Evolutionary conservation across 2,113 vertebrate genomes (phyloP), one percentile per base, ranked within the genome.

Genomic region (Clinocottus analis): DNA sequence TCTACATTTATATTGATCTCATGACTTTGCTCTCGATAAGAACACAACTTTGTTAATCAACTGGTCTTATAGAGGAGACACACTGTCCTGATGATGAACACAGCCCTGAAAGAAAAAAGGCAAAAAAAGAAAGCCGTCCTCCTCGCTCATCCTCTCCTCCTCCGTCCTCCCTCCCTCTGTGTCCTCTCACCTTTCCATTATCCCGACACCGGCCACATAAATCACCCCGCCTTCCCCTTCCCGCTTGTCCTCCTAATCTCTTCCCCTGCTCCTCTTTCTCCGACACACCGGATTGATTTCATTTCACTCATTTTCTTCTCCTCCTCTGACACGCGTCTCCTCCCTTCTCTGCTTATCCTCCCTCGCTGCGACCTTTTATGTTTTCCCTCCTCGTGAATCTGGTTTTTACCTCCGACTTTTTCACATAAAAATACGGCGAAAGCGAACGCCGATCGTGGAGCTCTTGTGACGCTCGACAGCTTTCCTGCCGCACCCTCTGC

Each of bases 121-220:
- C 29, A 59, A 61, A 64, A 16, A 70, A 43, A 74, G 56, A 53
- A 72, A 11, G 13, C 16, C 21, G 17, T 61, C 51, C 47, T 81
- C 79, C 12, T 74, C 72, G 3, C 39, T 63, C 72, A 25, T 53
- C 70, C 33, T 71, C 49, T 21, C 45, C 17, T n/a, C n/a, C n/a
- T 19, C 8, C 2, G 41, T 43, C 2, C 41, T 0, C 23, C 56
- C 27, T 59, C 58, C 19, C 49, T 68, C n/a, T 29, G 77, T 78
- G 74, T 85, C 72, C 75, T 45, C 62, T 85, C 88, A 89, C 88
- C 85, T 80, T 92, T 92, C 78, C 27, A 88, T 92, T 90, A 84
- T 85, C 82, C 64, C 73, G 45, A 87, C 73, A 80, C 37, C 55
- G 75, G 79, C 61, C 70, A 60, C 85, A 88, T 90, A 91, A 90